Evolutionary conservation across 2,113 vertebrate species (phyloP).

Genomic region (Cryptomyrus ogoouensis): DNA sequence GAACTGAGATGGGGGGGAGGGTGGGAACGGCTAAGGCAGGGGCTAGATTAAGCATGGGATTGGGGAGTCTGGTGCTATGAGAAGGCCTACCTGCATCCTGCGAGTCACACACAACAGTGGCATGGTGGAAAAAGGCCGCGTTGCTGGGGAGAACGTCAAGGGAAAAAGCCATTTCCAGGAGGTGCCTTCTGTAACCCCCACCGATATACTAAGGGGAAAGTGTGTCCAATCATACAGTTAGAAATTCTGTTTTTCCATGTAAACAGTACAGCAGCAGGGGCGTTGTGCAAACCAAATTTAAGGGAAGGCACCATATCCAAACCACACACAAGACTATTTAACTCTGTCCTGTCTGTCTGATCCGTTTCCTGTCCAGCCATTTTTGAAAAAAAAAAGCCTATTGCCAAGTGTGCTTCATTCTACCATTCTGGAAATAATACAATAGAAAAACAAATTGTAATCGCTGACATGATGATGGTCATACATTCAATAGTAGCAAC

Average conservation of each 20-base stretch:
- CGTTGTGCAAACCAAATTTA: background rate
- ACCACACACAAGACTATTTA: background rate
- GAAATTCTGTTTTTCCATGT: background rate
- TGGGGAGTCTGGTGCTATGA: background rate
- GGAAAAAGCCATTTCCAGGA: conserved; percentile 27
- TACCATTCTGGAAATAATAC: background rate
- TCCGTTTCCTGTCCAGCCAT: background rate
- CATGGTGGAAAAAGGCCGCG: conserved; percentile 19
- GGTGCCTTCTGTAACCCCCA: conserved; percentile 28
- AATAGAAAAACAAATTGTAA: background rate
- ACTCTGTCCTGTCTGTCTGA: background rate
- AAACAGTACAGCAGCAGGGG: background rate
- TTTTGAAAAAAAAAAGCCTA: background rate
- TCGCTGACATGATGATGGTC: background rate
- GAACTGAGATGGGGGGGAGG: background rate
- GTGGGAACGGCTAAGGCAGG: background rate
- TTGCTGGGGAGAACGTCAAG: conserved; percentile 27
- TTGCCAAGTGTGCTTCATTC: background rate
- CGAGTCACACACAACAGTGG: conserved; percentile 14
- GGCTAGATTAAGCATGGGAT: background rate
- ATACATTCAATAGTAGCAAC: background rate
- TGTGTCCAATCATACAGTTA: background rate
- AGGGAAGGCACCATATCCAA: background rate
- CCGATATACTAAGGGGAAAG: conserved; percentile 35
- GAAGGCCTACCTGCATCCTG: conserved; percentile 34